Conservation (phyloP, 1,140 invertebrate genomes). For the Maconellicoccus hirsutus region DNA sequence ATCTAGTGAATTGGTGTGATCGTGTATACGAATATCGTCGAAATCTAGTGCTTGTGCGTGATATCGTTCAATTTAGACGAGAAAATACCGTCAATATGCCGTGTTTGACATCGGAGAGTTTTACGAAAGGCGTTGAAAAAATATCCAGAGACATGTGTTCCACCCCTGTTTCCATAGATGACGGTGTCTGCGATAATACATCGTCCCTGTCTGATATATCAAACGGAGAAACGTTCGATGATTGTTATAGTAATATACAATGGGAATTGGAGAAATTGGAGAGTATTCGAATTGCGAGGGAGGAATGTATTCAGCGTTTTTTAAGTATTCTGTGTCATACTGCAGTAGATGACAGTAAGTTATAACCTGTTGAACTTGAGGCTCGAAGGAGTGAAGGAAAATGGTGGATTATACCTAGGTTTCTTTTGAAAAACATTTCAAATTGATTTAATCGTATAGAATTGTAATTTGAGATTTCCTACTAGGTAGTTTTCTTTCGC, state of each 20-base stretch:
- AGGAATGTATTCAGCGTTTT: neutral
- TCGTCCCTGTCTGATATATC: neutral
- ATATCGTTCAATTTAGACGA: neutral
- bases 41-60: too few species aligned
- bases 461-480: too few species aligned
- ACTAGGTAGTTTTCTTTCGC: too few species aligned
- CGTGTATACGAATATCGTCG: too few species aligned
- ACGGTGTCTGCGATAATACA: constrained; percentile 3
- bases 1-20: too few species aligned
- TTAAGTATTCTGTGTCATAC: neutral
- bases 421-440: too few species aligned
- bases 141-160: constrained; percentile 13
- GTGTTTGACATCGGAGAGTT: neutral
- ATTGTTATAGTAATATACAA: neutral
- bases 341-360: neutral
- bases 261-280: neutral
- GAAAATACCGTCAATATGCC: neutral
- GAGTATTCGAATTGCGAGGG: neutral
- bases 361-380: neutral
- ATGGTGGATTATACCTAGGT: too few species aligned
- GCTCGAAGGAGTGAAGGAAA: too few species aligned
- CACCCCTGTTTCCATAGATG: neutral
- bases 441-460: too few species aligned
- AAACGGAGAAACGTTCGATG: neutral
- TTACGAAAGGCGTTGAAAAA: neutral